Conservation (phyloP, 2,888 invertebrate genomes). For the Lasioglossum oenotherae region DNA sequence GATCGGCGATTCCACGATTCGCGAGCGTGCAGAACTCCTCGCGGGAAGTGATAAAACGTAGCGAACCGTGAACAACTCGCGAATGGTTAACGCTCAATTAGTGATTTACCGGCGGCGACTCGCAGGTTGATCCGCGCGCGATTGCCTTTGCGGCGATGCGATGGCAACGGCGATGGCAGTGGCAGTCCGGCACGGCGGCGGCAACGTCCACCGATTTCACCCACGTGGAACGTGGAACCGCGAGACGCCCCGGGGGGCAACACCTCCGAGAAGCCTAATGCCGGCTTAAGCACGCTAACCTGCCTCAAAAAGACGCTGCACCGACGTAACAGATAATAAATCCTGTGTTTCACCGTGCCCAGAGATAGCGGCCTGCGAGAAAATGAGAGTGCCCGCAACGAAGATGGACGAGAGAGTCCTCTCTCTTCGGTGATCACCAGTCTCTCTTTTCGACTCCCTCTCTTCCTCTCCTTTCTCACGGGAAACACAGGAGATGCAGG, state of each 20-base stretch:
- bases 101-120: conserved; percentile 44
- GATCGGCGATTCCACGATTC: conserved; percentile 6
- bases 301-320: conserved; percentile 76
- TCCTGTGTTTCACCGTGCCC: conserved; percentile 55
- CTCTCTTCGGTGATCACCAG: conserved; percentile 42
- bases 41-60: conserved; percentile 33
- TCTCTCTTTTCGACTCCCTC: background rate
- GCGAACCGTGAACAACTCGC: conserved; percentile 22
- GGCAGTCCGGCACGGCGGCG: background rate
- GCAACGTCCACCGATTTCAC: conserved; percentile 54
- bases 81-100: conserved; percentile 43
- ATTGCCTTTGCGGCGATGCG: background rate
- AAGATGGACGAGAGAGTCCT: conserved; percentile 45
- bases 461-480: background rate
- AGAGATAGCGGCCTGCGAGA: conserved; percentile 48
- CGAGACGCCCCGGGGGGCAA: conserved; percentile 34
- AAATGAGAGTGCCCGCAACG: conserved; percentile 51
- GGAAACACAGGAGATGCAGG: background rate
- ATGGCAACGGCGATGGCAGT: background rate
- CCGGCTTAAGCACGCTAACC: conserved; percentile 75
- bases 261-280: conserved; percentile 64
- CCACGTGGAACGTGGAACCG: conserved; percentile 43
- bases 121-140: conserved; percentile 23
- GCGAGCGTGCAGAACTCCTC: background rate
- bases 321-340: conserved; percentile 75